A percentile compares a stretch with the other conserved stretches of the same genome.
These are phyloP conservation scores for Dipodomys spectabilis DNA, from an alignment of 2,113 vertebrate genomes.

Conservation along the genomic window DNA sequence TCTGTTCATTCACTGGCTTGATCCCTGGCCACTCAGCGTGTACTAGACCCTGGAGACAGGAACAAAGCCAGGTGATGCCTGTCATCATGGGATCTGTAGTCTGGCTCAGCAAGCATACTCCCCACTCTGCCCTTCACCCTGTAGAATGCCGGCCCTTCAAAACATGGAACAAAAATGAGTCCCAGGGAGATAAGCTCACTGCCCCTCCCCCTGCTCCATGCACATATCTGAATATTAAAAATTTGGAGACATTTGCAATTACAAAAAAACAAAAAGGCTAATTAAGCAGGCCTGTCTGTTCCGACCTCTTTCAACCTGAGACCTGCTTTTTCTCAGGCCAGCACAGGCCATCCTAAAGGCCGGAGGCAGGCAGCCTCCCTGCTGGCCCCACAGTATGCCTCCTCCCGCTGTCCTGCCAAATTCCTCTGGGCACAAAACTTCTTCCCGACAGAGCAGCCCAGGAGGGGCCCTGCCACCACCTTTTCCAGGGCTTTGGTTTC, in stretches of 20 bases:
- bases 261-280: not conserved
- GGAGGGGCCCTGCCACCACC: not conserved
- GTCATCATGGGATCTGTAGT: fast-evolving
- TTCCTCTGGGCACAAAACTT: conserved; percentile 56
- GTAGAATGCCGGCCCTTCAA: not conserved
- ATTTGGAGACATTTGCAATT: not conserved
- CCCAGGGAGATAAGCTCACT: too few species aligned
- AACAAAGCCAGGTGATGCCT: not conserved
- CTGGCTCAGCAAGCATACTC: not conserved
- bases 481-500: conserved; percentile 35
- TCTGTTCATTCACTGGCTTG: not conserved
- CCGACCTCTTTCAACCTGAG: not conserved
- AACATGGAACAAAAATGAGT: not conserved
- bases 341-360: not conserved
- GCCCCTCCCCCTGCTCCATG: not conserved
- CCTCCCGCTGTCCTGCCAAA: conserved; percentile 73
- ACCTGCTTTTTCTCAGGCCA: conserved; percentile 24
- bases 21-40: not conserved
- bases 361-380: conserved; percentile 69
- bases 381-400: conserved; percentile 72
- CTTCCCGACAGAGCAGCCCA: conserved; percentile 76
- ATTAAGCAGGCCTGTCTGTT: not conserved
- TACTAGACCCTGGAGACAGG: not conserved
- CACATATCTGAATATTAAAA: conserved; percentile 21
- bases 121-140: not conserved